Percentiles rank a stretch among this genome's conserved stretches.
These are phyloP conservation scores for Rafetus swinhoei DNA, from an alignment of 2,113 vertebrate species.

Conservation along the genomic window DNA sequence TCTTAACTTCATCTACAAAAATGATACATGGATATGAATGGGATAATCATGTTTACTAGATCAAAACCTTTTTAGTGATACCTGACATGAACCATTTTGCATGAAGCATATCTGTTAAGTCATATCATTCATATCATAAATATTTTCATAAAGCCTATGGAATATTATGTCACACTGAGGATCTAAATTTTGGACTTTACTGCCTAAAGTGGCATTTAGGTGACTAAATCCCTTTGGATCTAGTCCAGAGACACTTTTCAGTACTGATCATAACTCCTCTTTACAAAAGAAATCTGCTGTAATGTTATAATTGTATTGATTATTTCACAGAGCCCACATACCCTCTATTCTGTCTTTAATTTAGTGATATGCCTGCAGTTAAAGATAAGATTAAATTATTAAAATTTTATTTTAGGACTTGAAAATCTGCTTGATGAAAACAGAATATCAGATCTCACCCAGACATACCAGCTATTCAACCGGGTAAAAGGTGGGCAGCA, in stretches of 20 bases:
- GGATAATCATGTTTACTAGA: no score
- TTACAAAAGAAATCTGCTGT: not conserved
- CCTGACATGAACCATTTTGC: no score
- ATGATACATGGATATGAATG: no score
- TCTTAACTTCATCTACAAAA: no score
- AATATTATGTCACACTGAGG: no score
- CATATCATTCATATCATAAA: no score
- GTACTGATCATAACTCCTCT: not conserved
- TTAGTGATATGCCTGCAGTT: no score
- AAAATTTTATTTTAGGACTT: constrained; percentile 72
- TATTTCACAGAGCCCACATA: not conserved
- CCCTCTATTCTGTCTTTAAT: not conserved
- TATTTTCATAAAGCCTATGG: no score
- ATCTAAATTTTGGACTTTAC: not conserved
- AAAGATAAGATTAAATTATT: no score
- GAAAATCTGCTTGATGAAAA: constrained; percentile 84
- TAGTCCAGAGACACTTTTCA: not conserved
- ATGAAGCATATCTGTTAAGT: no score
- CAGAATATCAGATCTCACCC: constrained; percentile 81
- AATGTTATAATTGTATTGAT: not conserved
- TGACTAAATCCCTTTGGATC: not conserved
- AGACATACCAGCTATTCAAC: constrained; percentile 85
- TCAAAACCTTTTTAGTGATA: no score
- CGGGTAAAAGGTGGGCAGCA: constrained; percentile 83
- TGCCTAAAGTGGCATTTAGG: not conserved